These are phyloP conservation scores for Oxyura jamaicensis DNA, from an alignment of 2,113 vertebrate genomes.

Conservation along the genomic window DNA sequence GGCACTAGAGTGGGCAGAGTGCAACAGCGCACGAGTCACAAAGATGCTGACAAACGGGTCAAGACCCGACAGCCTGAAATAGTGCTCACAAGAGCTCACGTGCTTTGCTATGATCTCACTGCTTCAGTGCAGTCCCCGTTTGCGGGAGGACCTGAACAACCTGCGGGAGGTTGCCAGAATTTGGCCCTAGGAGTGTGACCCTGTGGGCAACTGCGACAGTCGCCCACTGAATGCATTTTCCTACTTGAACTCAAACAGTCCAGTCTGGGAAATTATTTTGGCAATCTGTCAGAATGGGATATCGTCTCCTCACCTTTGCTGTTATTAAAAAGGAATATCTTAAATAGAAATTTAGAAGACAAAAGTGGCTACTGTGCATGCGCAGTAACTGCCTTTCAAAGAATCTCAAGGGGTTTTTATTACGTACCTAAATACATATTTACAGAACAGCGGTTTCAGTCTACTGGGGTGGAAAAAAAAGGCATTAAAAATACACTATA, in stretches of 20 bases:
- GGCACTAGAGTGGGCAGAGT: background rate
- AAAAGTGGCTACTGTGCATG: conserved; percentile 75
- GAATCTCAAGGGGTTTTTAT: conserved; percentile 68
- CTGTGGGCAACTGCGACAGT: background rate
- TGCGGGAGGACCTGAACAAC: background rate
- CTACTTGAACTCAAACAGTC: conserved; percentile 36
- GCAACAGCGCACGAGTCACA: background rate
- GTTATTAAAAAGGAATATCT: conserved; percentile 54
- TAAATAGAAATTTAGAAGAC: conserved; percentile 70
- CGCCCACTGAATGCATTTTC: conserved; percentile 7
- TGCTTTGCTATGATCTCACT: background rate
- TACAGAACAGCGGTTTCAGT: conserved; percentile 77
- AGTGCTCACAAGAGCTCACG: rapidly evolving
- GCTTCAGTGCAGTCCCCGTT: rapidly evolving
- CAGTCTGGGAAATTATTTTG: conserved; percentile 60
- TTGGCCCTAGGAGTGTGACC: background rate
- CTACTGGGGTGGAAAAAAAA: conserved; percentile 15
- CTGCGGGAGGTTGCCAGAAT: rapidly evolving
- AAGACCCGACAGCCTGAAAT: background rate
- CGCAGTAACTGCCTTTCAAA: conserved; percentile 74
- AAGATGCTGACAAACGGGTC: background rate
- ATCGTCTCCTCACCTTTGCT: conserved; percentile 66
- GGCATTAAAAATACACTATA: conserved; percentile 77
- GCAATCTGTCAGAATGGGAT: conserved; percentile 70
- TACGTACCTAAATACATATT: conserved; percentile 79